These are phyloP conservation scores for Cistogaster globosa DNA, from an alignment of 2,888 invertebrate genomes.

Conservation along the genomic window DNA sequence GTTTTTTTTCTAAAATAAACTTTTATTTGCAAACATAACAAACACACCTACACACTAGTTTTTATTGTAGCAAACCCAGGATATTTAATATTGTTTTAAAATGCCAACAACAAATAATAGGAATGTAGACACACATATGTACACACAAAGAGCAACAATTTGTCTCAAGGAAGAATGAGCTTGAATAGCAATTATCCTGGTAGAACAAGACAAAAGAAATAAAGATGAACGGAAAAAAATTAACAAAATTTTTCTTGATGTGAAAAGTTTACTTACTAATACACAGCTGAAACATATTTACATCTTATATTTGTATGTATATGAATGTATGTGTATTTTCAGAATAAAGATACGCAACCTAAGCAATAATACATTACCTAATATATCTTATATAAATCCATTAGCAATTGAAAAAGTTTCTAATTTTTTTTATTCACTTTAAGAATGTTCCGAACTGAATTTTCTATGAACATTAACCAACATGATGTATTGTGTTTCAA, in stretches of 20 bases:
- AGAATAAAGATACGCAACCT: too few species aligned
- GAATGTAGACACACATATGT: not conserved
- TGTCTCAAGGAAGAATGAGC: constrained; percentile 48
- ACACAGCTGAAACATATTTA: constrained; percentile 34
- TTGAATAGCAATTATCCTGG: constrained; percentile 64
- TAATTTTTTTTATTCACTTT: too few species aligned
- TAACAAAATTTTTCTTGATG: constrained; percentile 49
- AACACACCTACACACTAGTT: constrained; percentile 1
- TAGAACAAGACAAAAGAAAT: not conserved
- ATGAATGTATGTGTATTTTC: too few species aligned
- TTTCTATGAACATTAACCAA: too few species aligned
- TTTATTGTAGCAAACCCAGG: constrained; percentile 33
- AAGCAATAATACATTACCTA: too few species aligned
- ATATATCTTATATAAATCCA: too few species aligned
- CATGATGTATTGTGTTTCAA: too few species aligned
- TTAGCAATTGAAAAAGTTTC: too few species aligned
- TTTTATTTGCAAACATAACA: constrained; percentile 16
- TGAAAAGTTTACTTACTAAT: constrained; percentile 40
- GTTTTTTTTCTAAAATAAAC: constrained; percentile 25
- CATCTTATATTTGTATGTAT: not conserved
- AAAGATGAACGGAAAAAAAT: not conserved
- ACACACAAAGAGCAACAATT: constrained; percentile 66
- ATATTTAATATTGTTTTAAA: too few species aligned
- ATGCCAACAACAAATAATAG: too few species aligned
- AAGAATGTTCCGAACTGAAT: too few species aligned